Base-by-base conservation (phyloP, 2,113 vertebrate species). In the Microcebus murinus region DNA sequence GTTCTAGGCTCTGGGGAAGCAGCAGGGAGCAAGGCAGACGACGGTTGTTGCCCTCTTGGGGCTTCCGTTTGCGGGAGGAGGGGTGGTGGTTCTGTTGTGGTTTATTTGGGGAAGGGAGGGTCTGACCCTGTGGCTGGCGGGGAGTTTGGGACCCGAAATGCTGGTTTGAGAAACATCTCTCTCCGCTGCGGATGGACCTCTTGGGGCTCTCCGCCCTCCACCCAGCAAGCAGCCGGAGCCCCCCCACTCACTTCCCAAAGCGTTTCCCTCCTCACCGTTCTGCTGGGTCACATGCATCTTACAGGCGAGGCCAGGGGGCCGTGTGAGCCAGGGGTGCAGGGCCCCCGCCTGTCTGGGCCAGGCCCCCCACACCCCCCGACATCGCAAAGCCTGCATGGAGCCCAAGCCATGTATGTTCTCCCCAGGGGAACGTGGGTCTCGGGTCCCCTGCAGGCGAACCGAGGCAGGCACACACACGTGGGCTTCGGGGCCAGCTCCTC, bases 401-500 rank as follows among this genome's bases (percentile, higher is more conserved):
- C 39, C 36, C 50, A 1, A n/a, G 4, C 23, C 79, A 1, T 11
- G 29, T 13, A 8, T 55, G 4, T 70, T 1, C 55, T 52, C 61
- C 77, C 34, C 0, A n/a, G 82, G 45, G 18, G 27, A 27, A 20
- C 0, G 0, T 25, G 70, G 20, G 15, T 14, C 39, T 86, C 39
- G 13, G 80, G 39, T 39, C 13, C 12, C 57, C 57, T n/a, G 10
- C 0, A 1, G 11, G 63, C 15, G 4, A 45, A 6, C 17, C 0
- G 3, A 76, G 84, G 55, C 12, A 9, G 81, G 5, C 21, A 12
- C 10, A 2, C n/a, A 34, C 45, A 68, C n/a, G 1, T 2, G 52
- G 73, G n/a, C 8, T 42, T 82, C 11, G 14, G 17, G 39, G 87
- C 36, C 1, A 23, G 42, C 76, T 9, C 11, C 63, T 59, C 0